Base-by-base conservation (phyloP, 2,113 vertebrate genomes). In the Ptyas mucosa region DNA sequence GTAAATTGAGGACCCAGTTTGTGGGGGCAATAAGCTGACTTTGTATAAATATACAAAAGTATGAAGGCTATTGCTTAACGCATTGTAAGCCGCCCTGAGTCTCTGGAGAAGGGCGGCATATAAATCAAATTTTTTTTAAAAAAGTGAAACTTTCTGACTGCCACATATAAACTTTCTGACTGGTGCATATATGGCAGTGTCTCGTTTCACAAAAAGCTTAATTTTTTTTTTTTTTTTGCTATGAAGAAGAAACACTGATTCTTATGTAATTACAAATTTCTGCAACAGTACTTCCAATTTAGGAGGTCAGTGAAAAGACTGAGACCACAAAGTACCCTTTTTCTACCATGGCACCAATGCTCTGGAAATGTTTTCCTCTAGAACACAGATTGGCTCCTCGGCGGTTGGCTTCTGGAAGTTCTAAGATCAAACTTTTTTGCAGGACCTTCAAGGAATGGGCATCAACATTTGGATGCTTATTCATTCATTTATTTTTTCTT, bases 181-280 rank as follows among this genome's bases (percentile, higher is more conserved):
- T 64, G 26, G 86, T 20, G 11, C 53, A 57, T 54, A 54, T 18
- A 58, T 29, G 0, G 23, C 26, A 91, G 29, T 0, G 86, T 26
- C 3, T 1, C 9, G 29, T 61, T 61, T 57, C 55, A 49, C 0
- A 39, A 39, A 46, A 91, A 49, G 11, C 46, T 0, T 5, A 2
- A 91, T 46, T 87, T 49, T 39, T 49, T 52, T 52, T 14, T 53
- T 53, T 53, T 53, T 53, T 53, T 23, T 39, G 52, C 9, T 34
- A 85, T 23, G 69, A 10, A 52, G 57, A 8, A 51, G 15, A 88
- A 3, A 52, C 46, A 26, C 8, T 49, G 46, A 91, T 24, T n/a
- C 64, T 69, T 34, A 69, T 34, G 10, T 69, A 69, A 69, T 12
- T 69, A n/a, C 29, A 69, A n/a, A 69, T 69, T 69, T 69, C 29